These are phyloP conservation scores for Cosmia trapezina DNA, from an alignment of 2,888 invertebrate genomes.

Conservation along the genomic window DNA sequence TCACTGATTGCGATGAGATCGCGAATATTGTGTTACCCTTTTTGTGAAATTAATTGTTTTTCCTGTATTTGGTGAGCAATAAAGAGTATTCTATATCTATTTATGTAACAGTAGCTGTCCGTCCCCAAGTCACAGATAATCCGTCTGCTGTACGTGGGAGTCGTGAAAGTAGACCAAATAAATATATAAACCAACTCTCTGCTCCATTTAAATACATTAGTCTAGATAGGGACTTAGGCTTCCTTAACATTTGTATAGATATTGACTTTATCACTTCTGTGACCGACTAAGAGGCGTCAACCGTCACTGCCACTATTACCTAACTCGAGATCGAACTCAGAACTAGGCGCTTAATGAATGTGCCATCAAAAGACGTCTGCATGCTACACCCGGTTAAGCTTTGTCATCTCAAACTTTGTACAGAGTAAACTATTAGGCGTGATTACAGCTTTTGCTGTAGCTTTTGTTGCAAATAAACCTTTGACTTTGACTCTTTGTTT, in stretches of 20 bases:
- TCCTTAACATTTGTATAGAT: constrained; percentile 3
- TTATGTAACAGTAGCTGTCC: background rate
- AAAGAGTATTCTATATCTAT: background rate
- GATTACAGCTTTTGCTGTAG: background rate
- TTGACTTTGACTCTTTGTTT: too few species aligned
- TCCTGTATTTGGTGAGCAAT: background rate
- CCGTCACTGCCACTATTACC: background rate
- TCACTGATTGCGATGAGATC: background rate
- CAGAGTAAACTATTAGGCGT: background rate
- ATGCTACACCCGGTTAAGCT: background rate
- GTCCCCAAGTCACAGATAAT: constrained; percentile 10
- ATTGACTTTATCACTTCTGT: constrained; percentile 6
- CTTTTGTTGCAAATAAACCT: too few species aligned
- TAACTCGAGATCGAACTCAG: background rate
- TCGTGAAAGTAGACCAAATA: constrained; percentile 23
- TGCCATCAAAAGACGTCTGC: background rate
- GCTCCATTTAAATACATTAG: constrained; percentile 23
- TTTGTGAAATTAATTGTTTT: background rate
- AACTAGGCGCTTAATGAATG: background rate
- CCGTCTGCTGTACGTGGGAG: background rate
- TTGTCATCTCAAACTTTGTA: background rate
- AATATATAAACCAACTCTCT: constrained; percentile 3
- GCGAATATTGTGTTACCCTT: background rate
- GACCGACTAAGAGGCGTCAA: background rate
- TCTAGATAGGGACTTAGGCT: constrained; percentile 16